phyloP scores from a whole-genome alignment of 2,888 invertebrate species.

The Amiota minor region DNA sequence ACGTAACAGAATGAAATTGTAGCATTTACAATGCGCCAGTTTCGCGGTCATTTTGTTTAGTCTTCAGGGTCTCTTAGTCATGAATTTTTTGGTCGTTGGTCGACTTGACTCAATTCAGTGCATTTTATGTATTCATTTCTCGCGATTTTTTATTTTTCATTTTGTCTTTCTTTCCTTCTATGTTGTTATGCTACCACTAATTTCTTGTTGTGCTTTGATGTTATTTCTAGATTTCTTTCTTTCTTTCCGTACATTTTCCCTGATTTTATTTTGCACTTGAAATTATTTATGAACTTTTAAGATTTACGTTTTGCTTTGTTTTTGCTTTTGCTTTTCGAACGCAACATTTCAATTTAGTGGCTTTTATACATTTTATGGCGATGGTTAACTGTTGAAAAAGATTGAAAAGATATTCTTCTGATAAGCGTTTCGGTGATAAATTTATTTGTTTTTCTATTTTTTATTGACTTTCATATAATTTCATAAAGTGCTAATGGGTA shows the following conservation, averaged over 20 bases:
- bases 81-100: neutral
- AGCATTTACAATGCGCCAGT: neutral
- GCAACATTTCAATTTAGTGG: slow-evolving; percentile 55
- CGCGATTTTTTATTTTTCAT: neutral
- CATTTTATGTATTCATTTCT: neutral
- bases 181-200: slow-evolving; percentile 11
- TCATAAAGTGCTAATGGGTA: slow-evolving; percentile 59
- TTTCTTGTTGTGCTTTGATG: slow-evolving; percentile 11
- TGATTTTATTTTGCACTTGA: slow-evolving; percentile 39
- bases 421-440: neutral
- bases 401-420: neutral
- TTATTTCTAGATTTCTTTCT: slow-evolving; percentile 19
- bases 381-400: slow-evolving; percentile 30
- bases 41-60: neutral
- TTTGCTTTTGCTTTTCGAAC: slow-evolving; percentile 5
- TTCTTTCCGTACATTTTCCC: slow-evolving; percentile 47
- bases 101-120: neutral
- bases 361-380: slow-evolving; percentile 47
- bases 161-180: slow-evolving; percentile 15
- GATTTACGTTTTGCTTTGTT: slow-evolving; percentile 25
- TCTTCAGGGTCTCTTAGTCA: neutral
- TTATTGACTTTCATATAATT: neutral
- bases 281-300: slow-evolving; percentile 53
- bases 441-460: neutral
- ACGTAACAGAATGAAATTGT: neutral